Evolutionary conservation across 2,113 vertebrate species (phyloP), one percentile per base, ranked within the genome.

Genomic region (Oryzias celebensis): DNA sequence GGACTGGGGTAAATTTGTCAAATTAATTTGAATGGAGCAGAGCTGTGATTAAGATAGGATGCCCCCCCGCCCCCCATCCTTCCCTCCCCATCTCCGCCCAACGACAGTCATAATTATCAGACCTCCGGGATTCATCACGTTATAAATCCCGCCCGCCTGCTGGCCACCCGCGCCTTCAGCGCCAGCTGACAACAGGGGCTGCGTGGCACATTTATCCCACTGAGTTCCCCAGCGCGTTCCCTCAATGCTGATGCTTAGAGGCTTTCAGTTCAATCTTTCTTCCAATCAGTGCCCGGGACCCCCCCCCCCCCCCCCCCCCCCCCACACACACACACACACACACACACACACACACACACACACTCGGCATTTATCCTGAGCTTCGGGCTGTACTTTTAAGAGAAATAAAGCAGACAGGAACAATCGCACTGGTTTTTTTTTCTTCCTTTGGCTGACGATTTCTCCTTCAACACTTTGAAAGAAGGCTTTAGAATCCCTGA

Each of bases 21-120:
- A 87, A 91, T 91, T 91, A 90, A 92, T 91, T 88, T 88, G 62
- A 88, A 88, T 77, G 76, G 86, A 90, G 86, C 85, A 76, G 85
- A 83, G 71, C 82, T 76, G 81, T 88, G 90, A 91, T 91, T 85
- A 89, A 88, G 89, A 91, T 90, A 84, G 91, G 91, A 91, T 88
- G 83, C 76, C 78, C 82, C 82, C 58, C 78, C 82, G 80, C 58
- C 53, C 6, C 58, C 46, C 45, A 26, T n/a, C 26, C 8, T 13
- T n/a, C 3, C 23, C 28, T 52, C 49, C 14, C n/a, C 49, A 62
- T 46, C 62, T 57, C 75, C 52, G 76, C 80, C 77, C 87, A 82
- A 76, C 71, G 78, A 87, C 89, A 84, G 80, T 85, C 81, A 75
- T 90, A 92, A 92, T 89, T 86, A 90, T 62, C 50, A 86, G 78